phyloP scores from a whole-genome alignment of 1,140 invertebrate species.

The Formica selysi region DNA sequence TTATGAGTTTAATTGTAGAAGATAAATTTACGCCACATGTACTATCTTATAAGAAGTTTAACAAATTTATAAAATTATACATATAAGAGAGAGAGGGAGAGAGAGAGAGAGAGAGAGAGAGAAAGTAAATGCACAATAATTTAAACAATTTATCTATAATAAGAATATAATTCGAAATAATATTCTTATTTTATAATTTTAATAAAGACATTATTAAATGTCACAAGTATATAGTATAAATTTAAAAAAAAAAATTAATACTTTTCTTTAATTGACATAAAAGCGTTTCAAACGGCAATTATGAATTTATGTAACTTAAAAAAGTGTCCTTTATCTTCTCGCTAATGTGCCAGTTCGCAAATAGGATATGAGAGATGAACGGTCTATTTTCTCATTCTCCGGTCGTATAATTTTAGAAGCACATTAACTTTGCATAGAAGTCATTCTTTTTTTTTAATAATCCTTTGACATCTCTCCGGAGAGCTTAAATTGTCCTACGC shows the following conservation, averaged over 20 bases:
- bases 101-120: too few relatives aligned
- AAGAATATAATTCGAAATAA: neutral
- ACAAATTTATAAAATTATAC: neutral
- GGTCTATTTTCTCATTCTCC: neutral
- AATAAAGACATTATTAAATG: slow-evolving; percentile 9
- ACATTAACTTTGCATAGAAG: neutral
- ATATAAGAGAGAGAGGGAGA: too few relatives aligned
- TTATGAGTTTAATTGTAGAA: slow-evolving; percentile 18
- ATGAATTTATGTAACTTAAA: neutral
- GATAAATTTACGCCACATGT: neutral
- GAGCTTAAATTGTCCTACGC: neutral
- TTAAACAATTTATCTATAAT: neutral
- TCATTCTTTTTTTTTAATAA: slow-evolving; percentile 6
- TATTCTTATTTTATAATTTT: neutral
- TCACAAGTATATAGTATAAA: neutral
- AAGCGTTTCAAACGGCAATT: slow-evolving; percentile 15
- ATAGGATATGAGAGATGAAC: slow-evolving; percentile 1
- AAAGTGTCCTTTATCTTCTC: neutral
- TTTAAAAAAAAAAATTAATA: neutral
- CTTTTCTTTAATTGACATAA: neutral
- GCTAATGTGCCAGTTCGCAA: neutral
- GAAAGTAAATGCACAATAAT: too few relatives aligned
- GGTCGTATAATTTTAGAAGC: slow-evolving; percentile 15
- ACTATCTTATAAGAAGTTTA: neutral
- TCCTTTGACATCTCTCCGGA: slow-evolving; percentile 2